phyloP scores from a whole-genome alignment of 2,797 vertebrate species.

The Microchirus variegatus region DNA sequence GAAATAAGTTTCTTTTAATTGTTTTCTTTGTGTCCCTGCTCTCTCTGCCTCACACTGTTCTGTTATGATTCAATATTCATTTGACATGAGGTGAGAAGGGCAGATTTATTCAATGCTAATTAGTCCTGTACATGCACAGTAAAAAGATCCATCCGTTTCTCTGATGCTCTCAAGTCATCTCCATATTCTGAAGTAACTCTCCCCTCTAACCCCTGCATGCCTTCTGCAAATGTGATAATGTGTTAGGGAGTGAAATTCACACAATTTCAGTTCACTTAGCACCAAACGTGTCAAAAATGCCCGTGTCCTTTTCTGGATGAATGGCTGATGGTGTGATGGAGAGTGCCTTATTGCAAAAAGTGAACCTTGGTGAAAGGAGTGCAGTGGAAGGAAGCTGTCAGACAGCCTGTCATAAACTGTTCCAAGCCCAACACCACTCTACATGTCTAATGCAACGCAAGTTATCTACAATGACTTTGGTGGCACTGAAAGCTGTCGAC shows the following conservation, averaged over 20 bases:
- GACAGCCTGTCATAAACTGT: slow-evolving; percentile 80
- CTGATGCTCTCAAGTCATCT: slow-evolving; percentile 55
- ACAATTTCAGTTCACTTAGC: slow-evolving; percentile 80
- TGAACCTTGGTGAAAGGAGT: slow-evolving; percentile 70
- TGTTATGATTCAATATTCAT: slow-evolving; percentile 21
- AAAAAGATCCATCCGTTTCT: slow-evolving; percentile 63
- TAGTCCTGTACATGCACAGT: slow-evolving; percentile 62
- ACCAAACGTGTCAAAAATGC: slow-evolving; percentile 80
- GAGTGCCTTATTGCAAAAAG: slow-evolving; percentile 63
- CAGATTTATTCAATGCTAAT: slow-evolving; percentile 74
- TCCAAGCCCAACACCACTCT: slow-evolving; percentile 64
- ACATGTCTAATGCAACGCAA: slow-evolving; percentile 68
- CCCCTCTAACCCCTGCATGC: slow-evolving; percentile 49
- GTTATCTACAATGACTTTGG: slow-evolving; percentile 63
- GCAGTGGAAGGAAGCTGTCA: slow-evolving; percentile 66
- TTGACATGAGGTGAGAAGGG: slow-evolving; percentile 44
- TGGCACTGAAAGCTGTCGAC: slow-evolving; percentile 50
- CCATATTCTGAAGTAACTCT: slow-evolving; percentile 55
- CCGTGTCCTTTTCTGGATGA: slow-evolving; percentile 81
- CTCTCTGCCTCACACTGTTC: slow-evolving; percentile 4
- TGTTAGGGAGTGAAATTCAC: slow-evolving; percentile 80
- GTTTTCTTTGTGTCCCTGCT: not conserved
- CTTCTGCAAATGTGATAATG: slow-evolving; percentile 80
- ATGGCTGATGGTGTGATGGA: slow-evolving; percentile 59
- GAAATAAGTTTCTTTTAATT: not conserved